Evolutionary conservation across 2,113 vertebrate genomes (phyloP).

Genomic region (Odontophorus gujanensis): DNA sequence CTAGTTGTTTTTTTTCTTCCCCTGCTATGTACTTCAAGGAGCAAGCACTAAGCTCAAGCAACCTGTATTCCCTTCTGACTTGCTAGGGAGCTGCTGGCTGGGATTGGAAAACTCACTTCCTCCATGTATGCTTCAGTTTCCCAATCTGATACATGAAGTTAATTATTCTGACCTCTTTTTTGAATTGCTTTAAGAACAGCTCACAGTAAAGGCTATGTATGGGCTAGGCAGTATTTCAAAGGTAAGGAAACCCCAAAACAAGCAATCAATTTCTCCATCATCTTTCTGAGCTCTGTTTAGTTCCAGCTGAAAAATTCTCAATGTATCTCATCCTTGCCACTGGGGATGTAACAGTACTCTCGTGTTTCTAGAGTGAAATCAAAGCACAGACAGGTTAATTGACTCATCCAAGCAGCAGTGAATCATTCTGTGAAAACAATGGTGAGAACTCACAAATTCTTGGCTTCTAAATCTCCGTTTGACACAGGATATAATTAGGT

Average conservation of each 20-base stretch:
- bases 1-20: neutral
- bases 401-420: conserved; percentile 30
- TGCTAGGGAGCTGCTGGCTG: neutral
- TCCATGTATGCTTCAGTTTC: conserved; percentile 19
- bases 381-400: conserved; percentile 28
- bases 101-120: conserved; percentile 25
- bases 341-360: neutral
- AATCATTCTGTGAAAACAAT: conserved; percentile 48
- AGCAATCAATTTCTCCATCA: neutral
- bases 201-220: neutral
- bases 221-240: neutral
- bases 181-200: conserved; percentile 28
- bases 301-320: neutral
- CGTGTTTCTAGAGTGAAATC: conserved; percentile 31
- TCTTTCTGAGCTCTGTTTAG: neutral
- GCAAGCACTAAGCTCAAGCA: neutral
- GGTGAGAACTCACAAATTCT: conserved; percentile 37
- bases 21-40: neutral
- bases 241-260: neutral
- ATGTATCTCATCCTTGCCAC: neutral
- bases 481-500: conserved; percentile 44
- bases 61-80: neutral
- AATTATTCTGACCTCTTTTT: conserved; percentile 56
- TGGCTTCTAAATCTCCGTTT: conserved; percentile 37
- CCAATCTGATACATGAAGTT: conserved; percentile 15